Conservation (phyloP, 2,113 vertebrate genomes). For the Scortum barcoo region DNA sequence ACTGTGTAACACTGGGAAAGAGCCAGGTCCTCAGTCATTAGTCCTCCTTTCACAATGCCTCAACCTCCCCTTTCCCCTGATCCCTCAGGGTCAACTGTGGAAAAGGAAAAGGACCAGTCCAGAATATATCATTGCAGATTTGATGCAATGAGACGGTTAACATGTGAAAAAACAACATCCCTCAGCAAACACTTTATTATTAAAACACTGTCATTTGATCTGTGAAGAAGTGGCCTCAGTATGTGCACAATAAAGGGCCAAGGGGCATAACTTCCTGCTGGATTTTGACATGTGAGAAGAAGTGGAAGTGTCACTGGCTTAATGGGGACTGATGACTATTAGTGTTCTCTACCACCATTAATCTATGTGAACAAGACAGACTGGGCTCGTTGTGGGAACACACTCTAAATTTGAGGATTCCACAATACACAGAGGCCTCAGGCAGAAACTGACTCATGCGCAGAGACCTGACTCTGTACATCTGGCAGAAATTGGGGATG, state of each 20-base stretch:
- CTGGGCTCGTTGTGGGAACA: background rate
- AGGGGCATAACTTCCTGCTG: constrained; percentile 19
- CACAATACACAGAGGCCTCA: background rate
- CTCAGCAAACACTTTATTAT: constrained; percentile 20
- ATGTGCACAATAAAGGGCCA: constrained; percentile 13
- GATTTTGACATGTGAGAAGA: constrained; percentile 8
- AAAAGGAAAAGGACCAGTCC: background rate
- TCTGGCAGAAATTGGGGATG: constrained; percentile 52
- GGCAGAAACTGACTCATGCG: constrained; percentile 20
- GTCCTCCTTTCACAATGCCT: constrained; percentile 16
- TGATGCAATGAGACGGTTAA: constrained; percentile 29
- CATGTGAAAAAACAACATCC: constrained; percentile 38
- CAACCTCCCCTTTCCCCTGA: constrained; percentile 19
- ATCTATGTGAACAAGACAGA: constrained; percentile 1
- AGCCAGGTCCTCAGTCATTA: background rate
- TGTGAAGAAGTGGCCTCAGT: constrained; percentile 40
- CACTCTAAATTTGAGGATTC: background rate
- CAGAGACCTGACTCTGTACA: constrained; percentile 37
- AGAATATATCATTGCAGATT: constrained; percentile 16
- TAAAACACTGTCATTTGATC: constrained; percentile 42
- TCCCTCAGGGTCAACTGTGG: constrained; percentile 19
- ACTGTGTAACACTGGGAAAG: background rate
- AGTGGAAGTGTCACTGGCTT: background rate
- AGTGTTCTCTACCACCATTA: constrained; percentile 15
- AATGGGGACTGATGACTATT: constrained; percentile 8